Evolutionary conservation across 2,113 vertebrate species (phyloP).

Genomic region (Lagopus muta): DNA sequence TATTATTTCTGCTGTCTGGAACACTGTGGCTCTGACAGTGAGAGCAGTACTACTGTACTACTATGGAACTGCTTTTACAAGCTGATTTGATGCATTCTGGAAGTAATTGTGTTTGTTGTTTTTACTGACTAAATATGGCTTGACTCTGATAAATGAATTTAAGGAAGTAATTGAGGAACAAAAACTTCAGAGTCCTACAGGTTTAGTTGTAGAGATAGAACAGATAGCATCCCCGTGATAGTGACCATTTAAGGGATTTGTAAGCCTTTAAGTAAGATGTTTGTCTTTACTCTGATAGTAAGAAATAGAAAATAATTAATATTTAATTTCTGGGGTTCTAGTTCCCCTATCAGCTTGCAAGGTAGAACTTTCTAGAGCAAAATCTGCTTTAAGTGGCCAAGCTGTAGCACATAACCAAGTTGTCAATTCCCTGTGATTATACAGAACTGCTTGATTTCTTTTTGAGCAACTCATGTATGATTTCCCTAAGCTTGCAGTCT

Average conservation of each 20-base stretch:
- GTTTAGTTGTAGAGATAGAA: not conserved
- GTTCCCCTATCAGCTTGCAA: not conserved
- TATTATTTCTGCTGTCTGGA: not conserved
- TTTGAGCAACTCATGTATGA: not conserved
- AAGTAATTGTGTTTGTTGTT: not conserved
- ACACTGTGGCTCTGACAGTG: not conserved
- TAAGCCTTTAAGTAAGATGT: not conserved
- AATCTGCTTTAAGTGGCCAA: not conserved
- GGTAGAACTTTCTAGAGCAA: not conserved
- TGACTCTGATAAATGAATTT: not conserved
- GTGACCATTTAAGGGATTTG: not conserved
- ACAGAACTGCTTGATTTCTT: not conserved
- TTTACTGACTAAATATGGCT: not conserved
- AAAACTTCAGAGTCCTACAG: not conserved
- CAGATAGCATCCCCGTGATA: not conserved
- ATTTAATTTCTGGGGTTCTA: not conserved
- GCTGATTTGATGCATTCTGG: not conserved
- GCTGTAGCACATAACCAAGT: not conserved
- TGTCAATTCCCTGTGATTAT: not conserved
- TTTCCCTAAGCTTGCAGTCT: not conserved
- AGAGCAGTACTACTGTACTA: fast-evolving
- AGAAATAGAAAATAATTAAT: not conserved
- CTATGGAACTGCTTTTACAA: not conserved
- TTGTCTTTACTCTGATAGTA: not conserved
- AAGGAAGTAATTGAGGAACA: not conserved